These are phyloP conservation scores for Oasisia sp. DNA, from an alignment of 2,888 invertebrate species.

Conservation along the genomic window DNA sequence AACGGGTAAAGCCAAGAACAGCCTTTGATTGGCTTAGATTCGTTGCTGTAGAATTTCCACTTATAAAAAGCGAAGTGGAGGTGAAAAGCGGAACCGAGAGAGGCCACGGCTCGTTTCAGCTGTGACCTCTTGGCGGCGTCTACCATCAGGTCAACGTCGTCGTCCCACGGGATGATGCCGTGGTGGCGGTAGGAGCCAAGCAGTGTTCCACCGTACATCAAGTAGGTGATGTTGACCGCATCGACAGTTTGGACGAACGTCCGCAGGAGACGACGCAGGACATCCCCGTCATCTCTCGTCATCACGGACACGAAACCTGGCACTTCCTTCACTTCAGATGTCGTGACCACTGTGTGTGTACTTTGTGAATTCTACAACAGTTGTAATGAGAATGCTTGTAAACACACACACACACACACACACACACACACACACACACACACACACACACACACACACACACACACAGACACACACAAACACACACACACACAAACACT, in stretches of 20 bases:
- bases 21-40: neutral
- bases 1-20: neutral
- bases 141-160: neutral
- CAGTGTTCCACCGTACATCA: neutral
- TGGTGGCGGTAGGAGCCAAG: slow-evolving; percentile 4
- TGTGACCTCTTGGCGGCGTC: neutral
- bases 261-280: neutral
- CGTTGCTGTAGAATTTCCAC: neutral
- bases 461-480: no score
- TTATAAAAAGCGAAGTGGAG: neutral
- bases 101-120: neutral
- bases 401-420: no score
- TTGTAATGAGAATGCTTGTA: no score
- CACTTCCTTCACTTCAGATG: neutral
- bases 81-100: neutral
- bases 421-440: no score
- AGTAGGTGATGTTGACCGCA: neutral
- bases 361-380: no score
- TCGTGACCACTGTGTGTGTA: no score
- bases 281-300: neutral
- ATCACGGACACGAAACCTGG: neutral
- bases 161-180: neutral
- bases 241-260: neutral
- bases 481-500: no score
- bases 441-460: no score